Conservation (phyloP, 2,113 vertebrate species). For the Plecotus auritus region DNA sequence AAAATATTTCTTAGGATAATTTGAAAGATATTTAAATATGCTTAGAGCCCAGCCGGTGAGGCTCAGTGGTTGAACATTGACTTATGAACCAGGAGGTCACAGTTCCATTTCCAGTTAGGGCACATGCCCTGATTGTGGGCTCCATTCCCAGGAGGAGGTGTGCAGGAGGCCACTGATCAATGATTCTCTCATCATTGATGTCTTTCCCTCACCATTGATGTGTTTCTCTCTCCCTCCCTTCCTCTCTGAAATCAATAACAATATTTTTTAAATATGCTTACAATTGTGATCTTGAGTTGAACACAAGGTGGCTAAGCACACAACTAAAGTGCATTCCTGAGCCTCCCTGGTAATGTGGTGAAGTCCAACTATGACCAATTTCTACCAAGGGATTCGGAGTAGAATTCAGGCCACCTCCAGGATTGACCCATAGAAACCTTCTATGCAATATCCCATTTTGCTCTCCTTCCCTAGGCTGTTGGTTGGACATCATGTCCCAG, state of each 20-base stretch:
- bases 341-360: too few relatives aligned
- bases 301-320: neutral
- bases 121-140: too few relatives aligned
- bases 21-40: neutral
- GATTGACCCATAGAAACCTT: neutral
- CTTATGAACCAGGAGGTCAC: too few relatives aligned
- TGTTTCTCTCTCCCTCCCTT: too few relatives aligned
- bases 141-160: too few relatives aligned
- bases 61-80: too few relatives aligned
- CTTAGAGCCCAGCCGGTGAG: too few relatives aligned
- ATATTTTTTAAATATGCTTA: neutral
- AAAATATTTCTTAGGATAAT: neutral
- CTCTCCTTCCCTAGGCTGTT: neutral
- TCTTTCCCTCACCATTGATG: too few relatives aligned
- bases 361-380: accelerated
- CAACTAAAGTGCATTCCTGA: neutral
- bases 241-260: neutral
- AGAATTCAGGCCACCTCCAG: neutral
- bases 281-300: neutral
- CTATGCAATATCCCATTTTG: neutral
- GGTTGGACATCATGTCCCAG: neutral
- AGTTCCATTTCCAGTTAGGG: too few relatives aligned
- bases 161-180: too few relatives aligned
- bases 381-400: neutral
- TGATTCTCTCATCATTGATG: too few relatives aligned